Percentiles rank a stretch among this genome's conserved stretches.
Conservation (phyloP, 1,140 invertebrate genomes). For the Tetraneura akinire region DNA sequence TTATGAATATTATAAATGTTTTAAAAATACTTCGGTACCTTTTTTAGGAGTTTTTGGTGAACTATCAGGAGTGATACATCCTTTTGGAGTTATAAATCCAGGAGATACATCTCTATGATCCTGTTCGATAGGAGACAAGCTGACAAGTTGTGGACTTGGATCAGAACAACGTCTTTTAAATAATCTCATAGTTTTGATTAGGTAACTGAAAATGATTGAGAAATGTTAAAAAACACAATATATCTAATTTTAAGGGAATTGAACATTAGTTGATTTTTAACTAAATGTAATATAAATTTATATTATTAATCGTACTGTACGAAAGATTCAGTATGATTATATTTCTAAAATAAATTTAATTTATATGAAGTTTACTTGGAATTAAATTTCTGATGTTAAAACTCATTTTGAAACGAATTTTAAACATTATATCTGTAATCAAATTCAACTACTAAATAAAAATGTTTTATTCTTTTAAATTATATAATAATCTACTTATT, state of each 20-base stretch:
- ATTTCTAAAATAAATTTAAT: too few species aligned
- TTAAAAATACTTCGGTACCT: slow-evolving; percentile 53
- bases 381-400: too few species aligned
- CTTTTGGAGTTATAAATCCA: slow-evolving; percentile 54
- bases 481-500: too few species aligned
- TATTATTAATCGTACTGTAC: too few species aligned
- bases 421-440: too few species aligned
- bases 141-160: slow-evolving; percentile 64
- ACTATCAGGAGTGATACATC: slow-evolving; percentile 54
- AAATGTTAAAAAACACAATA: neutral
- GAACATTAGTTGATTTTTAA: too few species aligned
- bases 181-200: slow-evolving; percentile 59
- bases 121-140: slow-evolving; percentile 61
- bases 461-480: too few species aligned
- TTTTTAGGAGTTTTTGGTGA: slow-evolving; percentile 56
- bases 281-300: too few species aligned
- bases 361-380: too few species aligned
- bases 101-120: slow-evolving; percentile 56
- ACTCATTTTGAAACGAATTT: too few species aligned
- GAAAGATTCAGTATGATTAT: too few species aligned
- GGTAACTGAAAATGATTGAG: neutral
- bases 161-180: slow-evolving; percentile 62
- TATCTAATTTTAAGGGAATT: neutral
- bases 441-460: too few species aligned
- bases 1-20: neutral